Conservation (phyloP, 2,888 invertebrate genomes). For the Agonopterix arenella region DNA sequence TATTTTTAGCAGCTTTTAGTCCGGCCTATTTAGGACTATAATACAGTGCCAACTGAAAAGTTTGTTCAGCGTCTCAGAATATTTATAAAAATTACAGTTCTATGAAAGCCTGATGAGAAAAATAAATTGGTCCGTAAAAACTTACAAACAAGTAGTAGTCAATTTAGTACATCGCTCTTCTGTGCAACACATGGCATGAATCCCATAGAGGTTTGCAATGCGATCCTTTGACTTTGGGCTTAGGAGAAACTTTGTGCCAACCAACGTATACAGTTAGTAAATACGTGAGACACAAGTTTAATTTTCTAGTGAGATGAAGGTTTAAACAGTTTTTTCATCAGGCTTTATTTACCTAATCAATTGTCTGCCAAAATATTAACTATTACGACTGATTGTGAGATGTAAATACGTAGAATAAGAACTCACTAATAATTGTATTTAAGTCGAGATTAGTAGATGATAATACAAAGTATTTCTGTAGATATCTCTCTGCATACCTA, state of each 20-base stretch:
- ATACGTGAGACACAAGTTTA: too few relatives aligned
- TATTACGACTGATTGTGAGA: conserved; percentile 73
- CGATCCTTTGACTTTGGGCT: too few relatives aligned
- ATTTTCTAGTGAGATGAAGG: too few relatives aligned
- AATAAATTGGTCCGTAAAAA: too few relatives aligned
- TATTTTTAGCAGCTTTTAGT: conserved; percentile 61
- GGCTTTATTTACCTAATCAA: conserved; percentile 6
- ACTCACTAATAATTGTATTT: conserved; percentile 51
- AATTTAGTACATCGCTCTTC: too few relatives aligned
- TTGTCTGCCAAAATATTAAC: conserved; percentile 68
- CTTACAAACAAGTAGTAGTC: too few relatives aligned
- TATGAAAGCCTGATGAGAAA: too few relatives aligned
- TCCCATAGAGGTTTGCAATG: too few relatives aligned
- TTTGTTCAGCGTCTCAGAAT: conserved; percentile 29
- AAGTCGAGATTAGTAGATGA: conserved; percentile 52
- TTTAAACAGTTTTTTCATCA: not conserved
- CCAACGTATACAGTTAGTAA: too few relatives aligned
- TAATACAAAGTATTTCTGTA: conserved; percentile 58
- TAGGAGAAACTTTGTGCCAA: too few relatives aligned
- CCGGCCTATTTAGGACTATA: conserved; percentile 61
- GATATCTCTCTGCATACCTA: conserved; percentile 70
- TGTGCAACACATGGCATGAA: too few relatives aligned
- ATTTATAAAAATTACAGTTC: not conserved
- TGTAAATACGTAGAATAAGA: conserved; percentile 71
- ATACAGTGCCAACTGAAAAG: conserved; percentile 48